Conservation (phyloP, 2,888 invertebrate genomes). For the Harpalus rufipes region DNA sequence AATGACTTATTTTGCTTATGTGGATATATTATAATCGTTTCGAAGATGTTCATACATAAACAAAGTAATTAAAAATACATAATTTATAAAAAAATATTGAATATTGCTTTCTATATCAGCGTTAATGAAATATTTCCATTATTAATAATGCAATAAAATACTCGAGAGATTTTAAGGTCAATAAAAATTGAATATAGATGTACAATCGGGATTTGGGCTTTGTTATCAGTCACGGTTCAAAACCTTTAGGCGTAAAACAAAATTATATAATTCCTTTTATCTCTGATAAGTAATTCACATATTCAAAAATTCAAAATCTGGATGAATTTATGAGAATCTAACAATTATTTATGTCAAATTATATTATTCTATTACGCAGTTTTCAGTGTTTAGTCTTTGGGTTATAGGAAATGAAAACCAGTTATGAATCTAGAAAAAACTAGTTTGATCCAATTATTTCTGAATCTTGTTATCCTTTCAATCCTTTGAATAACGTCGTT, state of each 20-base stretch:
- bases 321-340: background rate
- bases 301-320: background rate
- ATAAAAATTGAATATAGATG: background rate
- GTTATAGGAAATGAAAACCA: background rate
- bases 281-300: background rate
- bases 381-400: background rate
- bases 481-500: background rate
- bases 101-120: no score
- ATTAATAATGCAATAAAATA: background rate
- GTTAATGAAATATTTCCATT: no score
- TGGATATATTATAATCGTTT: no score
- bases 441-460: slow-evolving; percentile 3
- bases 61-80: no score
- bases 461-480: background rate
- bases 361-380: background rate
- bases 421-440: background rate
- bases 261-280: background rate
- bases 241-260: background rate
- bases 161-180: background rate
- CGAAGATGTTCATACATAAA: no score
- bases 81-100: background rate
- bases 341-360: background rate
- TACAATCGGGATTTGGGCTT: background rate
- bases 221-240: background rate
- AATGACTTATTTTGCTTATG: no score